Evolutionary conservation across 2,113 vertebrate genomes (phyloP).

Genomic region (Tachycineta bicolor): DNA sequence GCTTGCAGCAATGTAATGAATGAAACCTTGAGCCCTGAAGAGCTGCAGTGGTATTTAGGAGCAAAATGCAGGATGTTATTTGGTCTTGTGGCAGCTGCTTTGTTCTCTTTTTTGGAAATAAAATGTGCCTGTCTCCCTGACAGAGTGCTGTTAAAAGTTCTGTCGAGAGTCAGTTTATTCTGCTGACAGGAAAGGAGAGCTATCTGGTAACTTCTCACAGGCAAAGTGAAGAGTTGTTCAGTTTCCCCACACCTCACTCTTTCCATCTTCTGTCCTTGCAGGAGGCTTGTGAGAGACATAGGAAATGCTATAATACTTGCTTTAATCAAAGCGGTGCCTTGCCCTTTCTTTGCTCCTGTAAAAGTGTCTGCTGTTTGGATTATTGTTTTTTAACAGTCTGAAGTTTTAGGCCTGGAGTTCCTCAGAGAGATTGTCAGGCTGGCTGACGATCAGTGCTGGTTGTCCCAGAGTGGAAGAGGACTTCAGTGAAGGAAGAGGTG

Average conservation of each 20-base stretch:
- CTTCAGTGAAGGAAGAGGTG: background rate
- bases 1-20: conserved; percentile 33
- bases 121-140: conserved; percentile 44
- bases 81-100: conserved; percentile 53
- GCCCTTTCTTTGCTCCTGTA: background rate
- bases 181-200: conserved; percentile 20
- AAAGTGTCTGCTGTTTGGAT: background rate
- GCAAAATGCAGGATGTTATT: conserved; percentile 38
- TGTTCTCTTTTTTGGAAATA: conserved; percentile 14
- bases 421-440: background rate
- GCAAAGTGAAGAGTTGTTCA: background rate
- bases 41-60: conserved; percentile 33
- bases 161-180: conserved; percentile 25
- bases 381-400: background rate
- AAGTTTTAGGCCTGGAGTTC: background rate
- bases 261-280: background rate
- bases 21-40: conserved; percentile 36
- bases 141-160: conserved; percentile 41
- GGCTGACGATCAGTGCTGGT: background rate
- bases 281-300: background rate
- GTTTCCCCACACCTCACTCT: background rate
- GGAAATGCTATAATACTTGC: background rate
- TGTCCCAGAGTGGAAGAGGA: background rate
- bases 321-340: background rate
- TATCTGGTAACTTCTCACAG: background rate